A percentile compares a stretch with the other conserved stretches of the same genome.
These are phyloP conservation scores for Falco columbarius DNA, from an alignment of 2,797 vertebrate species.

Conservation along the genomic window DNA sequence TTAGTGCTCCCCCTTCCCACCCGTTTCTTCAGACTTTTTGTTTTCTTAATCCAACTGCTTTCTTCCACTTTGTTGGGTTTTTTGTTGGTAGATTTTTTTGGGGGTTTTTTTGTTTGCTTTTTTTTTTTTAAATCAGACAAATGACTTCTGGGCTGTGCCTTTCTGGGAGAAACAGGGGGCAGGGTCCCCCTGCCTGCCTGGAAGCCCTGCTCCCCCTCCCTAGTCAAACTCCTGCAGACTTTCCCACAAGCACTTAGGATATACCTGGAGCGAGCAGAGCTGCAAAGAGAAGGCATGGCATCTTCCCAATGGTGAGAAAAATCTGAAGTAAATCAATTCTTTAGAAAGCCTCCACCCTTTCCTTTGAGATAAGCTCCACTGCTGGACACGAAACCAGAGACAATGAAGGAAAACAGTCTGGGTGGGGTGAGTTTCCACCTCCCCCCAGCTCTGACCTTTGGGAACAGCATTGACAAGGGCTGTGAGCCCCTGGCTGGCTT, in stretches of 20 bases:
- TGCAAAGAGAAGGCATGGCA: background rate
- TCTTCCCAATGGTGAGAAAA: slow-evolving; percentile 3
- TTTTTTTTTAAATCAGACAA: background rate
- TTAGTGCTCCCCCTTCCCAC: background rate
- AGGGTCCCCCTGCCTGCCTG: background rate
- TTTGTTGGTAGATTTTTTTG: too few species aligned
- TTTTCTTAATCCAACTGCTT: background rate
- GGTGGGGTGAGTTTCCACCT: background rate
- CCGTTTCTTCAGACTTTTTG: background rate
- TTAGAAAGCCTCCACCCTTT: slow-evolving; percentile 48
- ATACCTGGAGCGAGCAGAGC: background rate
- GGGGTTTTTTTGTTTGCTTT: background rate
- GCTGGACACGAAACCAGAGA: background rate
- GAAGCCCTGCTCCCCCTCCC: background rate
- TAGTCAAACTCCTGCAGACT: background rate
- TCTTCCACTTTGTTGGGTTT: too few species aligned
- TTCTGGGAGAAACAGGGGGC: background rate
- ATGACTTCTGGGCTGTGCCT: background rate
- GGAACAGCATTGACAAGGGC: background rate
- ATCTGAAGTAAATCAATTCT: background rate
- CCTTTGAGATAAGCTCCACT: slow-evolving; percentile 14
- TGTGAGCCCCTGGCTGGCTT: background rate
- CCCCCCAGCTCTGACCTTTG: background rate
- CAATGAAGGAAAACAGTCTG: slow-evolving; percentile 15
- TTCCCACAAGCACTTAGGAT: background rate